Conservation (phyloP, 2,888 invertebrate species). For the Polydrusus cervinus region DNA sequence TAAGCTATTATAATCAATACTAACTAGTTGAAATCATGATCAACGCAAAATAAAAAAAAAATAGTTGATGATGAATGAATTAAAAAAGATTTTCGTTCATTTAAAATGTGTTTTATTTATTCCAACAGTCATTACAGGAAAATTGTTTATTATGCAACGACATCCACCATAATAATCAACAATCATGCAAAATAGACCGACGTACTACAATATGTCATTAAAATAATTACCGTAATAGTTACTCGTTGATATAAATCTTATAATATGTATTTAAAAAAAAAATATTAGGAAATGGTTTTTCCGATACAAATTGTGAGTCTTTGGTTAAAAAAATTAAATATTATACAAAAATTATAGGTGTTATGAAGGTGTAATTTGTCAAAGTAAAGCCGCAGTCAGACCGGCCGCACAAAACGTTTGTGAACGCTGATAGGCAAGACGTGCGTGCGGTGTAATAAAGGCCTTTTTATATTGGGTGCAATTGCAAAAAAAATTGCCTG, state of each 20-base stretch:
- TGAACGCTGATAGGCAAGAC: too few relatives aligned
- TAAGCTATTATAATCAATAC: too few relatives aligned
- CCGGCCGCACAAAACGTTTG: too few relatives aligned
- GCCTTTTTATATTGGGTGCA: too few relatives aligned
- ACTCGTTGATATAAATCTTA: not conserved
- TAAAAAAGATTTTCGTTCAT: not conserved
- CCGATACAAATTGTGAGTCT: not conserved
- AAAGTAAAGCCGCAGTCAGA: too few relatives aligned
- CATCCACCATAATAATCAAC: not conserved
- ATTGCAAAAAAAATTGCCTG: too few relatives aligned
- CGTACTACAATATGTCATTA: conserved; percentile 12
- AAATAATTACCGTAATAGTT: conserved; percentile 14
- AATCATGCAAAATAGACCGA: conserved; percentile 1
- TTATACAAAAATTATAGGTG: too few relatives aligned
- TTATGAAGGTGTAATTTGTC: too few relatives aligned
- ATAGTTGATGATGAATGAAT: not conserved
- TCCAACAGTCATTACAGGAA: not conserved
- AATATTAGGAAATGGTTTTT: not conserved
- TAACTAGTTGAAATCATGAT: too few relatives aligned
- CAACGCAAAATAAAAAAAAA: too few relatives aligned
- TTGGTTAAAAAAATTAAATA: too few relatives aligned
- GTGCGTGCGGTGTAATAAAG: too few relatives aligned
- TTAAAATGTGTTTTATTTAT: not conserved
- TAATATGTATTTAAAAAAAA: not conserved
- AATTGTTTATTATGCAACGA: conserved; percentile 1